These are phyloP conservation scores for Drosophila sturtevanti DNA, from an alignment of 1,140 invertebrate genomes.

Conservation along the genomic window DNA sequence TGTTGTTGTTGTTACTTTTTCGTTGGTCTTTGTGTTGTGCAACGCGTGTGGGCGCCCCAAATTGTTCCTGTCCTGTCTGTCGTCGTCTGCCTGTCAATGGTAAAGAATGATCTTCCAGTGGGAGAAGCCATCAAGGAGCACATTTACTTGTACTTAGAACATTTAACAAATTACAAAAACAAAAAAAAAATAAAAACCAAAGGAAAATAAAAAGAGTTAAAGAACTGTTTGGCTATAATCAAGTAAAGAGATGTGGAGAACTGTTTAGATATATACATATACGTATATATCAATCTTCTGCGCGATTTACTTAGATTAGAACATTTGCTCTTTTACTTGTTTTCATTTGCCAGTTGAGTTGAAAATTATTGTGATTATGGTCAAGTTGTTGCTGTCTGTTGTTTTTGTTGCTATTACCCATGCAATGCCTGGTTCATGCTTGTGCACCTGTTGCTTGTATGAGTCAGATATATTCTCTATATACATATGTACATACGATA, in stretches of 20 bases:
- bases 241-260: background rate
- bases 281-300: background rate
- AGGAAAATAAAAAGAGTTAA: no score
- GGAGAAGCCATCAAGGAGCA: background rate
- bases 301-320: slow-evolving; percentile 12
- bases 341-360: slow-evolving; percentile 69
- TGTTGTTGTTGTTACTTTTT: slow-evolving; percentile 25
- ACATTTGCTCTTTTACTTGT: slow-evolving; percentile 47
- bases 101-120: slow-evolving; percentile 3
- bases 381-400: slow-evolving; percentile 37
- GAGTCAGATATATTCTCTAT: slow-evolving; percentile 30
- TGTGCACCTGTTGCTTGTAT: slow-evolving; percentile 62
- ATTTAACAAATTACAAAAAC: background rate
- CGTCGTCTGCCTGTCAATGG: slow-evolving; percentile 23
- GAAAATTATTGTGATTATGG: slow-evolving; percentile 74
- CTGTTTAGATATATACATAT: background rate
- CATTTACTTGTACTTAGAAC: background rate
- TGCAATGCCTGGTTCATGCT: background rate
- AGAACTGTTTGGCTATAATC: background rate
- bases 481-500: no score
- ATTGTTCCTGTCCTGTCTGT: background rate
- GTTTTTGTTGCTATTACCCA: background rate
- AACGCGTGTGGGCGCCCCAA: slow-evolving; percentile 65
- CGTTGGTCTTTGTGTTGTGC: slow-evolving; percentile 35
- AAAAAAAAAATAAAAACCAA: no score